Conservation (phyloP, 2,888 invertebrate species). For the Perizoma affinitatum region DNA sequence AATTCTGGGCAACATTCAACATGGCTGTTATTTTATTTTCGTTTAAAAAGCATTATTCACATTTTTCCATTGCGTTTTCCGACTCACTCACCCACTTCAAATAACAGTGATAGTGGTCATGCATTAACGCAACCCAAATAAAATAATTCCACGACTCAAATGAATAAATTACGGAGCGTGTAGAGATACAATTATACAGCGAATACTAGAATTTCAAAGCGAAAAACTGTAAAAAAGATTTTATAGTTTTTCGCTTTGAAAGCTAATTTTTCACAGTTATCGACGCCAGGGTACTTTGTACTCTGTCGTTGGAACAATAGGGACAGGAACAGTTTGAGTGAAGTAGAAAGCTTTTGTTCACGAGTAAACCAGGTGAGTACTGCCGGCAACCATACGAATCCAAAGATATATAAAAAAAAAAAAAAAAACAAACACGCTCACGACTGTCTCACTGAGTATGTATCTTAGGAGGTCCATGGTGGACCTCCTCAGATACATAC, state of each 20-base stretch:
- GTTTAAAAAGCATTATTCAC: neutral
- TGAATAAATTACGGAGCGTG: conserved; percentile 22
- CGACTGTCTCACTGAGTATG: too few relatives aligned
- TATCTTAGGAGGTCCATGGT: too few relatives aligned
- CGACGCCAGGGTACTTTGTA: conserved; percentile 8
- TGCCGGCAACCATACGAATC: too few relatives aligned
- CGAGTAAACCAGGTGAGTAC: conserved; percentile 23
- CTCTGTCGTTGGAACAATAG: neutral
- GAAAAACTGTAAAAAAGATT: conserved; percentile 44
- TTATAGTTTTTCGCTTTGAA: too few relatives aligned
- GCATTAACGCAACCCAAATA: conserved; percentile 15
- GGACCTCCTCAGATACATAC: too few relatives aligned
- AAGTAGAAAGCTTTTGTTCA: conserved; percentile 50
- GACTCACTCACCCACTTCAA: conserved; percentile 12
- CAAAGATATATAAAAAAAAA: too few relatives aligned
- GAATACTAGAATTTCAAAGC: conserved; percentile 44
- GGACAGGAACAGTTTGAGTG: conserved; percentile 24
- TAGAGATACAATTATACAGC: conserved; percentile 23
- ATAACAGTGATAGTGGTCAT: conserved; percentile 1
- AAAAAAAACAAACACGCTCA: too few relatives aligned
- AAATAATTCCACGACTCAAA: conserved; percentile 21
- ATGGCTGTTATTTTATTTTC: too few relatives aligned
- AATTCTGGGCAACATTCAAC: too few relatives aligned
- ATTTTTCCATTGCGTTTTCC: conserved; percentile 10
- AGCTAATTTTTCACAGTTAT: conserved; percentile 34